phyloP scores from a whole-genome alignment of 1,140 invertebrate species.

The Drosophila dunni region DNA sequence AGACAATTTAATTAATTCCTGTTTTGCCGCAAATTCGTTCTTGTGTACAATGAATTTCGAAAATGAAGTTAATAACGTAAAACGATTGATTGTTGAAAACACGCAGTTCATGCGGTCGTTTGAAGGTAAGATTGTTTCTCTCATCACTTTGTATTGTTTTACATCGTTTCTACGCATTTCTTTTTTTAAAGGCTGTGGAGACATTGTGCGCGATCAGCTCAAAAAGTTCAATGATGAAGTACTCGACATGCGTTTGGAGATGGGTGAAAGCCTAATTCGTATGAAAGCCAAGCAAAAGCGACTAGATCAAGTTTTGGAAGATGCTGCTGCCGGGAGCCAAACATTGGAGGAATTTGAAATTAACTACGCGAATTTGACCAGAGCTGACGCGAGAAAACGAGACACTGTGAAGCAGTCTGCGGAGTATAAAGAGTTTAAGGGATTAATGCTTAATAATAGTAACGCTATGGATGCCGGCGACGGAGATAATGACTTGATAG shows the following conservation, averaged over 20 bases:
- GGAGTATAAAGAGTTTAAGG: slow-evolving; percentile 47
- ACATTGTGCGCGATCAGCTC: neutral
- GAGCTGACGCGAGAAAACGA: slow-evolving; percentile 11
- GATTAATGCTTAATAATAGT: neutral
- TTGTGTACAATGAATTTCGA: slow-evolving; percentile 6
- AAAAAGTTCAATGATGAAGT: slow-evolving; percentile 18
- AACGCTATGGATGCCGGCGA: neutral
- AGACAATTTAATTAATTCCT: neutral
- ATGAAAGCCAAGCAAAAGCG: slow-evolving; percentile 36
- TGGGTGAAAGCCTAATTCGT: slow-evolving; percentile 26
- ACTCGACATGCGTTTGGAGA: slow-evolving; percentile 1
- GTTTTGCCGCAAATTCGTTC: neutral
- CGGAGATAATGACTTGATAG: slow-evolving; percentile 18
- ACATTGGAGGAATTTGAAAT: slow-evolving; percentile 36
- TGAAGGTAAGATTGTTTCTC: slow-evolving; percentile 15
- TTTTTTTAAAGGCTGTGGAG: neutral
- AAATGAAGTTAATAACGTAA: slow-evolving; percentile 12
- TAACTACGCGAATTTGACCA: neutral
- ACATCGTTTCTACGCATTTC: neutral
- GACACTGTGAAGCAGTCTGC: slow-evolving; percentile 21
- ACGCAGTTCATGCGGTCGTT: slow-evolving; percentile 14
- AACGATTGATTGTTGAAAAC: slow-evolving; percentile 24
- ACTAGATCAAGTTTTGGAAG: slow-evolving; percentile 4
- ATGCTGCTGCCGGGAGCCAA: neutral
- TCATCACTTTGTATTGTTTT: neutral